These are phyloP conservation scores for Sebastes trivittatus DNA, from an alignment of 2,797 vertebrate species.

Conservation along the genomic window DNA sequence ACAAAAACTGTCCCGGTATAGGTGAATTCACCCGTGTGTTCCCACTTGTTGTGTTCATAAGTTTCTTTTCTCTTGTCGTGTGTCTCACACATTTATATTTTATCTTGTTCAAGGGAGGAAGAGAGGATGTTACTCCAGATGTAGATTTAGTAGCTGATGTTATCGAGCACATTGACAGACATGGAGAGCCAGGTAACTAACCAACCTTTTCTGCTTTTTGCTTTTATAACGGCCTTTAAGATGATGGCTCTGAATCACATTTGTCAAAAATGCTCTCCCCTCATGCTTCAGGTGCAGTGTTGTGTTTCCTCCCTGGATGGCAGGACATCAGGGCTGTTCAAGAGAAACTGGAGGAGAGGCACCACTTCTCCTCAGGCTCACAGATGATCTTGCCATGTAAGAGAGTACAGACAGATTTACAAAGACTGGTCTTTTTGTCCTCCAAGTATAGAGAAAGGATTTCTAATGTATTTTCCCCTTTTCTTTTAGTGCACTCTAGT, in stretches of 20 bases:
- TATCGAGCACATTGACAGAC: slow-evolving; percentile 89
- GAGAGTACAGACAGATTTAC: background rate
- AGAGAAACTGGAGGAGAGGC: slow-evolving; percentile 85
- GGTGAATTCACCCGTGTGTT: too few species aligned
- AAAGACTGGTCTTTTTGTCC: background rate
- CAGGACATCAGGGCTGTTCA: slow-evolving; percentile 94
- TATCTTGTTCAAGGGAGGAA: slow-evolving; percentile 54
- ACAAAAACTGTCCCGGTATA: too few species aligned
- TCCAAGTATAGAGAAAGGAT: background rate
- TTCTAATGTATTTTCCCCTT: background rate
- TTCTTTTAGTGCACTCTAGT: slow-evolving; percentile 91
- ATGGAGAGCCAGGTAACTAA: slow-evolving; percentile 87
- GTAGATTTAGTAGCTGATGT: slow-evolving; percentile 89
- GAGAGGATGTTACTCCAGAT: slow-evolving; percentile 83
- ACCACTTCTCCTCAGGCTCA: slow-evolving; percentile 79
- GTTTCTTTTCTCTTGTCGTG: background rate
- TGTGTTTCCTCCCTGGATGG: slow-evolving; percentile 98
- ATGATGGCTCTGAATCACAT: background rate
- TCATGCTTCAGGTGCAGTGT: slow-evolving; percentile 86
- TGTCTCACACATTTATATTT: background rate
- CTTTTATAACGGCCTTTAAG: background rate
- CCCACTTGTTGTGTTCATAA: rapidly evolving
- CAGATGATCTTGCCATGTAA: slow-evolving; percentile 92
- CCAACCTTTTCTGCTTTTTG: too few species aligned
- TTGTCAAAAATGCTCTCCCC: background rate